Base-by-base conservation (phyloP, 53 echinoderm and acorn worm genomes). In the Astropecten irregularis region DNA sequence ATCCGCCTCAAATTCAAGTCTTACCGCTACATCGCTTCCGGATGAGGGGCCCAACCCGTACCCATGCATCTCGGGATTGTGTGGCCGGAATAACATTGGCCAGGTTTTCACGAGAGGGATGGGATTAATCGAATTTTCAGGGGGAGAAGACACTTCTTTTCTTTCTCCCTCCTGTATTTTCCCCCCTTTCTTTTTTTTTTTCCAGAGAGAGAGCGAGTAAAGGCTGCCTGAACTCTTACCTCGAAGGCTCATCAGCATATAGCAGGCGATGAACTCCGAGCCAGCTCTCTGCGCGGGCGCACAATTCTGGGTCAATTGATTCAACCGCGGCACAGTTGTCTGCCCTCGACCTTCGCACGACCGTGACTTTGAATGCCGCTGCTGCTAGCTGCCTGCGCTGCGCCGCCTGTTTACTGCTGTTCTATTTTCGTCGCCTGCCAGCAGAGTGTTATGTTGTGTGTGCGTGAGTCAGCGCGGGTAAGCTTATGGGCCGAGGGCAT, bases 271-370 rank as follows among this genome's bases (percentile, higher is more conserved):
- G 76, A 76, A 76, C 76, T 58, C 76, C 1, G 54, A 35, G 36
- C 18, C 36, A 13, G 39, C 65, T 16, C 58, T 38, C 76, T 76
- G 76, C 55, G 69, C 69, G 70, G 84, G 84, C 84, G 69, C 57
- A 64, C 69, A 70, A 69, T 84, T 84, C 84, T 84, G 37, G 84
- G 84, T 84, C 70, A 84, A 84, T 84, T 39, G 57, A 84, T 84
- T 84, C 84, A 84, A 58, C 69, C 84, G 84, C 69, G 84, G 84
- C 84, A 84, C 84, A 84, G 84, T 69, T 84, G 84, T 59, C 68
- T 91, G 87, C 73, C 91, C 91, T 91, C 91, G 91, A 91, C 91
- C 91, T 91, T 91, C 83, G 87, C 70, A 68, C 83, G 91, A 87
- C 91, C 91, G 86, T 91, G 91, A 91, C 91, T 91, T 91, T 91